These are phyloP conservation scores for Macropis europaea DNA, from an alignment of 2,888 invertebrate genomes.

Conservation along the genomic window DNA sequence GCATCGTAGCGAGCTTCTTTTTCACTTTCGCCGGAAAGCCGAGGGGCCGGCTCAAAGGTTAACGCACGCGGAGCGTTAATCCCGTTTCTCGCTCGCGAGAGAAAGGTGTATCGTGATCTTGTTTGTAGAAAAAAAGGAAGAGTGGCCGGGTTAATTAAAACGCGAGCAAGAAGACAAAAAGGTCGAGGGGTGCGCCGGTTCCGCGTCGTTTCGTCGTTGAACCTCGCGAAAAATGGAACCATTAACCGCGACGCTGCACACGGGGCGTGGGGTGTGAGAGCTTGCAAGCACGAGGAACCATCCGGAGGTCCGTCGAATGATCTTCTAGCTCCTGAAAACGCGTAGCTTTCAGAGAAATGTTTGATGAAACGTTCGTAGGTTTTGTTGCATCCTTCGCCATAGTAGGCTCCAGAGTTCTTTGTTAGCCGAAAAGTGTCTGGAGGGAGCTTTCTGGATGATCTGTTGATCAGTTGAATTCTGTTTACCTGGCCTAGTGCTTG, in stretches of 20 bases:
- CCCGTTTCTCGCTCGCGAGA: conserved; percentile 13
- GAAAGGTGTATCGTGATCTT: conserved; percentile 14
- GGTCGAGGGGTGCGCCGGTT: background rate
- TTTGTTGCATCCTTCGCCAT: too few relatives aligned
- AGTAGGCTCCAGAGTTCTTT: too few relatives aligned
- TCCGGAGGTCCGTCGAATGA: background rate
- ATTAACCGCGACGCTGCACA: background rate
- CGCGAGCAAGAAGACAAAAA: background rate
- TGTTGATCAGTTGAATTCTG: too few relatives aligned
- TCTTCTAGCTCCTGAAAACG: too few relatives aligned
- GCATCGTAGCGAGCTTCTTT: background rate
- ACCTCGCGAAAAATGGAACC: background rate
- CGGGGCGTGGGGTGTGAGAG: background rate
- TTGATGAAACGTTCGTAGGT: too few relatives aligned
- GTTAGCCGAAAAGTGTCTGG: too few relatives aligned
- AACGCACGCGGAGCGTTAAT: conserved; percentile 32
- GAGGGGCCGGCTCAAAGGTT: conserved; percentile 11
- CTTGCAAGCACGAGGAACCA: background rate
- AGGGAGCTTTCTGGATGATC: too few relatives aligned
- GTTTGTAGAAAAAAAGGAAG: conserved; percentile 14
- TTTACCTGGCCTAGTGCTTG: too few relatives aligned
- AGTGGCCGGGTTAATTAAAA: conserved; percentile 38
- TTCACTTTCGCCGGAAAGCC: background rate
- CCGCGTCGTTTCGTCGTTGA: background rate
- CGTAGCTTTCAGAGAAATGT: too few relatives aligned